Evolutionary conservation across 2,113 vertebrate genomes (phyloP).

Genomic region (Azemiops feae): DNA sequence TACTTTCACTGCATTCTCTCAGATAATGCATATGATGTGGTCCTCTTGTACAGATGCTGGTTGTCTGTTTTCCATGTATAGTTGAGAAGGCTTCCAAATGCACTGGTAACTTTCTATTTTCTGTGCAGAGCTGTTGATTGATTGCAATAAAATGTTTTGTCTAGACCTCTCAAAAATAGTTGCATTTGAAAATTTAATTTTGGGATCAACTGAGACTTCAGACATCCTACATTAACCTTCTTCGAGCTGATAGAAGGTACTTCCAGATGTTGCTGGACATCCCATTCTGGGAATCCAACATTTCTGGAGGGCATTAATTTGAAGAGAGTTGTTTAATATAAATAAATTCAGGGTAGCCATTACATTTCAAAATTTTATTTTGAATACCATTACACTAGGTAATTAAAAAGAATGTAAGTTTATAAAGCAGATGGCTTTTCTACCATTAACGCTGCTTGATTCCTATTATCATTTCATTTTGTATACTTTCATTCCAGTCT

Average conservation of each 20-base stretch:
- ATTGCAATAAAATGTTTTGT: conserved; percentile 18
- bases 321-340: not conserved
- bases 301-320: no score
- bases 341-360: not conserved
- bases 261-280: not conserved
- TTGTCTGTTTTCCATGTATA: not conserved
- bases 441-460: not conserved
- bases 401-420: not conserved
- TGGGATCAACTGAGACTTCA: not conserved
- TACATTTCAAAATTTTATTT: not conserved
- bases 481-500: fast-evolving
- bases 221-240: not conserved
- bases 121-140: not conserved
- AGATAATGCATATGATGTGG: not conserved
- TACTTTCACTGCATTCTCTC: not conserved
- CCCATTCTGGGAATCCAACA: not conserved
- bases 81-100: conserved; percentile 8
- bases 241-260: not conserved
- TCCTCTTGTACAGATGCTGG: conserved; percentile 1
- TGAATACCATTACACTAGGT: not conserved
- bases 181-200: not conserved
- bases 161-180: not conserved
- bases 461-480: conserved; percentile 9
- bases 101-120: conserved; percentile 14
- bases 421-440: not conserved